A percentile compares a stretch with the other conserved stretches of the same genome.
These are phyloP conservation scores for Battus philenor DNA, from an alignment of 1,140 invertebrate species.

Conservation along the genomic window DNA sequence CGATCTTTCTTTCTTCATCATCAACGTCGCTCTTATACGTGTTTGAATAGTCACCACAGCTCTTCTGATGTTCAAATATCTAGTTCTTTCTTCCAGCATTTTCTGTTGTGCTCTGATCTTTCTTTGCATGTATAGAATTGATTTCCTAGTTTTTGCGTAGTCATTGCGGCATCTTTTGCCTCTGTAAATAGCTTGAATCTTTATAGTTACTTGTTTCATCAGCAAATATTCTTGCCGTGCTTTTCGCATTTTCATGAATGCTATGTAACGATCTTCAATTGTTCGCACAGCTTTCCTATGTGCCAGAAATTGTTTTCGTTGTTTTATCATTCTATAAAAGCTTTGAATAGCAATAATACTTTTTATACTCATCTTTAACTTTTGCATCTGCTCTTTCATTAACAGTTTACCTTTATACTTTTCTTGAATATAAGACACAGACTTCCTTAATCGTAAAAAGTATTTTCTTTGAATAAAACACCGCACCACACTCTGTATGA, in stretches of 20 bases:
- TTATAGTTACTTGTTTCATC: conserved; percentile 33
- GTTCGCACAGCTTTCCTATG: conserved; percentile 34
- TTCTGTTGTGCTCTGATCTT: conserved; percentile 54
- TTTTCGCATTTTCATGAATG: conserved; percentile 51
- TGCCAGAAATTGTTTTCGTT: conserved; percentile 30
- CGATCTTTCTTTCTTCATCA: conserved; percentile 46
- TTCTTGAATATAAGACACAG: conserved; percentile 58
- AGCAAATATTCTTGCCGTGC: conserved; percentile 55
- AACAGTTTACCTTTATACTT: conserved; percentile 62
- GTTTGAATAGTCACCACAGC: conserved; percentile 66
- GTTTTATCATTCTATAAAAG: conserved; percentile 58
- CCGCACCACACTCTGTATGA: conserved; percentile 43
- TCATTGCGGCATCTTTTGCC: conserved; percentile 34
- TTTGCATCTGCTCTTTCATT: conserved; percentile 43
- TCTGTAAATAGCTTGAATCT: conserved; percentile 66
- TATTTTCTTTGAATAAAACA: conserved; percentile 35
- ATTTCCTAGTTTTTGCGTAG: conserved; percentile 39
- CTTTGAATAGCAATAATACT: conserved; percentile 60
- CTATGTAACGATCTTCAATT: conserved; percentile 56
- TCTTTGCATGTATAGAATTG: conserved; percentile 60
- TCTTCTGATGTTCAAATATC: conserved; percentile 51
- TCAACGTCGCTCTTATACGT: conserved; percentile 53
- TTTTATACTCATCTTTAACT: conserved; percentile 37
- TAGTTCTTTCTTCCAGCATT: conserved; percentile 48
- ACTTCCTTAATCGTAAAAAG: conserved; percentile 44